A percentile compares a stretch with the other conserved stretches of the same genome.
Conservation (phyloP, 2,113 vertebrate species). For the Clarias batrachus region DNA sequence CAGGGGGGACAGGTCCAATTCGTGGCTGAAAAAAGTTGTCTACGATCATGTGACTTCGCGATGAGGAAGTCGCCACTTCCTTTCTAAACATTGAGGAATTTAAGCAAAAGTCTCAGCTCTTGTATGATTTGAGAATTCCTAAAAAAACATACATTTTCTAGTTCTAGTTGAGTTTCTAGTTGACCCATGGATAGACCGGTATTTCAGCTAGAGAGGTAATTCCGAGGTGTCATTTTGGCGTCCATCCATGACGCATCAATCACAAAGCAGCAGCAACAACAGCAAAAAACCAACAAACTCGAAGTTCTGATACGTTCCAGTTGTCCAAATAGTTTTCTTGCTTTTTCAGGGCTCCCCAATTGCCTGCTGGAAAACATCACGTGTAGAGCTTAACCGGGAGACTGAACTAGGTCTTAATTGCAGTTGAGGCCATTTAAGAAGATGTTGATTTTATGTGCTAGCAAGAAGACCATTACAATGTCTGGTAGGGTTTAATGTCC, state of each 20-base stretch:
- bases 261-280: slow-evolving; percentile 51
- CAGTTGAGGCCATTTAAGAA: not conserved
- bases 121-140: not conserved
- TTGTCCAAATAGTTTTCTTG: slow-evolving; percentile 77
- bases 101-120: no score
- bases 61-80: not conserved
- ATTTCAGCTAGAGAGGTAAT: not conserved
- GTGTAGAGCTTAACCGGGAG: not conserved
- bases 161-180: not conserved
- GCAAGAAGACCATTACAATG: not conserved
- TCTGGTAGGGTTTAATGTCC: not conserved
- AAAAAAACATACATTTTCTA: no score
- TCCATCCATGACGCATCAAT: slow-evolving; percentile 56
- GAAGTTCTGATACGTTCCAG: slow-evolving; percentile 73
- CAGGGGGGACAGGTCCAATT: not conserved
- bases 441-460: not conserved
- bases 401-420: not conserved
- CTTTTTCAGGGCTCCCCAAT: slow-evolving; percentile 47
- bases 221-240: slow-evolving; percentile 29
- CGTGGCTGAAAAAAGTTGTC: not conserved
- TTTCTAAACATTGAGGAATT: not conserved
- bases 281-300: slow-evolving; percentile 48
- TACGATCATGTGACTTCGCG: not conserved
- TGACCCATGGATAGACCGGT: not conserved
- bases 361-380: slow-evolving; percentile 25